Evolutionary conservation across 2,113 vertebrate genomes (phyloP), one percentile per base, ranked within the genome.

Genomic region (Cottus gobio): DNA sequence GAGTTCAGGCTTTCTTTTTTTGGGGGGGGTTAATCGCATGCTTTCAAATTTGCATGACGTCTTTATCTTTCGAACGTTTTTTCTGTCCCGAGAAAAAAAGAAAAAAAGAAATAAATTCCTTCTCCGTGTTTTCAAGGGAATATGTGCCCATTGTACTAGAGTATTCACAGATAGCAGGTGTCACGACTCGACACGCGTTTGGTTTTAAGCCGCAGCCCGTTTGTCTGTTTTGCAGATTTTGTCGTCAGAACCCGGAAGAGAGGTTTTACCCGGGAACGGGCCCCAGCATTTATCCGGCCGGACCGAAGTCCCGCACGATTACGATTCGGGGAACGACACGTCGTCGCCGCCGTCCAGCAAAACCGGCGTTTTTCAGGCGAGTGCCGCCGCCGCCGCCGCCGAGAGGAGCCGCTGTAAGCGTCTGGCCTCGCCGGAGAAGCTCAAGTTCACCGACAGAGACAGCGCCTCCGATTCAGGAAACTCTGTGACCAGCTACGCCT

Each of bases 261-360:
- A 95, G 90, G 93, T 95, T 91, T 96, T 96, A 91, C 95, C 91
- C 87, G 95, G 95, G 95, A 90, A 95, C 91, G 94, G 94, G 85
- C 90, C 94, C 87, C 92, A 87, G 60, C 93, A 89, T 89, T 92
- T 93, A 72, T 80, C 93, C 85, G 90, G 87, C 83, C 94, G 92
- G 73, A 93, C 91, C 16, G 95, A 95, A 91, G 94, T 91, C 65
- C 95, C 93, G 36, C 96, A 96, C 75, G 97, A 99, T 94, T 98
- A 97, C 78, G 97, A 99, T 94, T 99, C 98, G 24, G 98, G 98
- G 90, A 97, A 99, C 62, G 98, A 99, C 93, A 99, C 97, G 1
- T 97, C 96, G 71, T 99, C 98, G 7, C 97, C 98, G 24, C 97
- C 96, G 5, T 98, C 96, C n/a, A 94, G 92, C 85, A 97, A 98